Evolutionary conservation across 2,888 invertebrate species (phyloP).

Genomic region (Clepsis dumicolana): DNA sequence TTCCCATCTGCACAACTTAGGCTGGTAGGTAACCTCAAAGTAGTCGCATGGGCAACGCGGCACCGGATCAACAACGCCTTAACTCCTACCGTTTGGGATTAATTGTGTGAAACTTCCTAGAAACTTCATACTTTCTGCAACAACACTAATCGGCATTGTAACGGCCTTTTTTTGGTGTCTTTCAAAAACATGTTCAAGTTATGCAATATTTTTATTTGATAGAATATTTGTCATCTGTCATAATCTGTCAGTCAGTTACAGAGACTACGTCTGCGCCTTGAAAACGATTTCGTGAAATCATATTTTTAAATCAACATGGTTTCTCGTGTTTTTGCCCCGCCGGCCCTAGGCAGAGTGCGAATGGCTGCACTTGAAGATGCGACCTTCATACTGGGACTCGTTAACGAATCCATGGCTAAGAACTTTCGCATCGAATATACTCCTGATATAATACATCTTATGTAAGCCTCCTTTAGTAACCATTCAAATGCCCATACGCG

Average conservation of each 20-base stretch:
- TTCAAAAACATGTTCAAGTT: too few species aligned
- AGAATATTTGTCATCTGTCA: conserved; percentile 6
- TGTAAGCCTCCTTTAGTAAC: conserved; percentile 58
- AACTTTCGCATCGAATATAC: conserved; percentile 64
- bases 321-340: conserved; percentile 47
- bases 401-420: conserved; percentile 65
- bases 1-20: too few species aligned
- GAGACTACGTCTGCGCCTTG: neutral
- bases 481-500: too few species aligned
- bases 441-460: conserved; percentile 61
- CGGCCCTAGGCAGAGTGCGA: conserved; percentile 61
- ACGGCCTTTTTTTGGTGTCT: too few species aligned
- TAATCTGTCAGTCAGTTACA: neutral
- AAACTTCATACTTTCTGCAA: too few species aligned
- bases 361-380: conserved; percentile 66
- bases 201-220: too few species aligned
- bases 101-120: too few species aligned
- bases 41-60: too few species aligned
- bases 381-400: conserved; percentile 55
- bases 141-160: too few species aligned
- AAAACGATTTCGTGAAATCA: conserved; percentile 4
- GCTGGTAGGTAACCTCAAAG: too few species aligned
- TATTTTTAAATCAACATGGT: conserved; percentile 44
- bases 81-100: too few species aligned
- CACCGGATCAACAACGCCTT: too few species aligned